Percentiles rank a stretch among this genome's conserved stretches.
phyloP scores from a whole-genome alignment of 1,140 invertebrate species.

The Drosophila sulfurigaster region DNA sequence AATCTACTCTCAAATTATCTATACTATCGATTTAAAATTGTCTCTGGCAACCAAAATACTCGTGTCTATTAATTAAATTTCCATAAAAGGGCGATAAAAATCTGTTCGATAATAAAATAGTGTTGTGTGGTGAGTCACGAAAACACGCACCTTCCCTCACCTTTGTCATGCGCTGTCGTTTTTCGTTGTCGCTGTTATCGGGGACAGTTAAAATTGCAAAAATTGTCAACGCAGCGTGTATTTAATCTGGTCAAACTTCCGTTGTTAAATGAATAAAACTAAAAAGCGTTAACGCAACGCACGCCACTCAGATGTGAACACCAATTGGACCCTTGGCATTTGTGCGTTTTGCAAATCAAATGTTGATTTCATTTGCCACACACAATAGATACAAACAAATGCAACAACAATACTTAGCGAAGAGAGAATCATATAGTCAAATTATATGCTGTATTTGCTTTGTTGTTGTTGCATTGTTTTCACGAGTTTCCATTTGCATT shows the following conservation, averaged over 20 bases:
- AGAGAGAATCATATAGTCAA: constrained; percentile 18
- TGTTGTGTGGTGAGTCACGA: background rate
- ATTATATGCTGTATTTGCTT: constrained; percentile 38
- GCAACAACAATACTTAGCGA: constrained; percentile 5
- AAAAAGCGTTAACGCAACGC: background rate
- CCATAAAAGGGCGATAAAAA: constrained; percentile 10
- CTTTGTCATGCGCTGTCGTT: constrained; percentile 8
- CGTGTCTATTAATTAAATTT: constrained; percentile 21
- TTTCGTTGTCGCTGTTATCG: background rate
- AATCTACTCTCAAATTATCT: no score
- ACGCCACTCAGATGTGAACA: background rate
- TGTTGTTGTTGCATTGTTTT: constrained; percentile 25
- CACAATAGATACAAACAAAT: constrained; percentile 2
- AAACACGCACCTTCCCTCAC: background rate
- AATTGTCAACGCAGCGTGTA: constrained; percentile 24
- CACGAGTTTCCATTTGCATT: constrained; percentile 36
- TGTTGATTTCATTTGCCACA: constrained; percentile 3
- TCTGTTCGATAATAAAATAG: constrained; percentile 5
- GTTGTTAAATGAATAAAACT: constrained; percentile 38
- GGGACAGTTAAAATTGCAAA: constrained; percentile 10
- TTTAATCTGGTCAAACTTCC: constrained; percentile 7
- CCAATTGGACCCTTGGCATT: constrained; percentile 28
- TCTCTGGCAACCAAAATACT: background rate
- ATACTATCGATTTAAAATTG: background rate
- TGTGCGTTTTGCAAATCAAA: constrained; percentile 13